phyloP scores from a whole-genome alignment of 2,888 invertebrate genomes.

The Abrostola tripartita region DNA sequence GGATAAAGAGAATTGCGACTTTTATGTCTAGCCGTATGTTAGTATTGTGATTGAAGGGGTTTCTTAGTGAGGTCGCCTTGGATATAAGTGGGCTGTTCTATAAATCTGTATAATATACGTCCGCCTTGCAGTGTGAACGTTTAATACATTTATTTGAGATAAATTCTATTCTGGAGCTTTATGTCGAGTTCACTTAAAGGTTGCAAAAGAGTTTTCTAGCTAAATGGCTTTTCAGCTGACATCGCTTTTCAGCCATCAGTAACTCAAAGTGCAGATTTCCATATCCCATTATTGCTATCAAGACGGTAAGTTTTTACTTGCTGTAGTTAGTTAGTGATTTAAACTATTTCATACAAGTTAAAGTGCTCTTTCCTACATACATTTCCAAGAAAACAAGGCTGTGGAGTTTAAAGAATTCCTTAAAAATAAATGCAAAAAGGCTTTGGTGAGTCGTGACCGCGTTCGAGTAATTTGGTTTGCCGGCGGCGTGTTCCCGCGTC shows the following conservation, averaged over 20 bases:
- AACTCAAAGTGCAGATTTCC: not conserved
- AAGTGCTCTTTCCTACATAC: constrained; percentile 5
- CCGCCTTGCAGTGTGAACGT: constrained; percentile 40
- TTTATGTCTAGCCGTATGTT: constrained; percentile 47
- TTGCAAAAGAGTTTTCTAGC: not conserved
- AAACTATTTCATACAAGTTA: not conserved
- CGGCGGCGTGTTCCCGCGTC: constrained; percentile 56
- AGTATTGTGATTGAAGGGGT: constrained; percentile 40
- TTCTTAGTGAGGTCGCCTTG: constrained; percentile 44
- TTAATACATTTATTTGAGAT: constrained; percentile 46
- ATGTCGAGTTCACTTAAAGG: not conserved
- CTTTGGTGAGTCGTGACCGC: constrained; percentile 59
- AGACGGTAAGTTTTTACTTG: not conserved
- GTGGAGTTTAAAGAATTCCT: constrained; percentile 31
- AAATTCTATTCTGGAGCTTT: constrained; percentile 28
- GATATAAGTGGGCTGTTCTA: constrained; percentile 45
- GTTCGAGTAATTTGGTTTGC: constrained; percentile 67
- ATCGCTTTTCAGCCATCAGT: too few species aligned
- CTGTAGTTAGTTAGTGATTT: not conserved
- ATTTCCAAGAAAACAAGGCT: constrained; percentile 30
- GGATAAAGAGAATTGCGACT: constrained; percentile 40
- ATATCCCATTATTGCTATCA: not conserved
- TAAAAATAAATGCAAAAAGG: constrained; percentile 49
- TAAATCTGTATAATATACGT: constrained; percentile 45
- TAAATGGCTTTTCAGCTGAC: not conserved